phyloP scores from a whole-genome alignment of 2,888 invertebrate genomes.

The Diarsia dahlii region DNA sequence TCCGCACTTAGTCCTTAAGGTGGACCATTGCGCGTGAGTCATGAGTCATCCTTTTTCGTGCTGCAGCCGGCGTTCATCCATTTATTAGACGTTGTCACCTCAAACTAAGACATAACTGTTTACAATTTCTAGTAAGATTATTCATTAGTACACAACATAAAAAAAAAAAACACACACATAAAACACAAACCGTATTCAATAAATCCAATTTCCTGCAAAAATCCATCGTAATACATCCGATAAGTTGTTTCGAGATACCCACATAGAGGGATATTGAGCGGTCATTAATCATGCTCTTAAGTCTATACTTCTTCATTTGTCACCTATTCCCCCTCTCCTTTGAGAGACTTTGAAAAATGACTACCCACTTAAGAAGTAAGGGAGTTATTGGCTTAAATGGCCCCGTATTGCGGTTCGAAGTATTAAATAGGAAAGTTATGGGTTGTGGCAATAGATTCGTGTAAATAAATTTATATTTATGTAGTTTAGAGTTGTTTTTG shows the following conservation, averaged over 20 bases:
- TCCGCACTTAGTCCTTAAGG: no score
- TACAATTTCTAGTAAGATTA: background rate
- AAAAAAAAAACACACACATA: background rate
- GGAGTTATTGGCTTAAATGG: slow-evolving; percentile 41
- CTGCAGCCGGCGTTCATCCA: no score
- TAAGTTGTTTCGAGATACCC: slow-evolving; percentile 54
- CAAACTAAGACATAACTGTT: background rate
- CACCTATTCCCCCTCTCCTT: slow-evolving; percentile 76
- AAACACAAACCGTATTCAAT: slow-evolving; percentile 24
- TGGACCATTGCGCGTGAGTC: no score
- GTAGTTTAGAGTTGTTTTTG: background rate
- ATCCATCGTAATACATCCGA: slow-evolving; percentile 15
- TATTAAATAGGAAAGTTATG: slow-evolving; percentile 36
- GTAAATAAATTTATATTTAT: slow-evolving; percentile 5
- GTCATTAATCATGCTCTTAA: slow-evolving; percentile 82
- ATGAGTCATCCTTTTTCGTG: no score
- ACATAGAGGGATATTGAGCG: slow-evolving; percentile 67
- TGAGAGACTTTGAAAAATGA: slow-evolving; percentile 86
- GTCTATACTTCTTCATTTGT: slow-evolving; percentile 85
- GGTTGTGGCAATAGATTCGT: slow-evolving; percentile 9
- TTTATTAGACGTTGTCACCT: no score
- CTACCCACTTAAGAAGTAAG: slow-evolving; percentile 71
- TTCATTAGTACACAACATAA: background rate
- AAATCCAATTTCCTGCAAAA: slow-evolving; percentile 12
- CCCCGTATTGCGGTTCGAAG: slow-evolving; percentile 26